Evolutionary conservation across 2,797 vertebrate species (phyloP).

Genomic region (Hypotaenidia philippensis): DNA sequence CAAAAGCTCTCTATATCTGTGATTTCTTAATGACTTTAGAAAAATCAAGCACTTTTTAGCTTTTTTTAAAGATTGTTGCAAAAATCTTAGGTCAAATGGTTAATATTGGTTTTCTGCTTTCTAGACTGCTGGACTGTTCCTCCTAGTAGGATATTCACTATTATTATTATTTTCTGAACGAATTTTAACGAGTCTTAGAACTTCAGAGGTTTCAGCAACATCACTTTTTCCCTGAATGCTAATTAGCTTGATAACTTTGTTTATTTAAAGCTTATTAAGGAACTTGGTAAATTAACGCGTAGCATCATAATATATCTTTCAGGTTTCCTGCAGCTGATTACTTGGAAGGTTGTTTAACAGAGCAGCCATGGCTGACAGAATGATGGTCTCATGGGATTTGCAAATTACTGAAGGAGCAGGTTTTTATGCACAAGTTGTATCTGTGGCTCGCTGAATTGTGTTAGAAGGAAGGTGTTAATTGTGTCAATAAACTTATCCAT

Average conservation of each 20-base stretch:
- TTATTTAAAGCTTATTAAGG: slow-evolving; percentile 61
- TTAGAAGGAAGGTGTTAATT: slow-evolving; percentile 68
- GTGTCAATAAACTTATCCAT: slow-evolving; percentile 57
- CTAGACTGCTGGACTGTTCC: neutral
- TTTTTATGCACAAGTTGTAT: slow-evolving; percentile 43
- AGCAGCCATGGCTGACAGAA: neutral
- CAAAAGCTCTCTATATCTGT: neutral
- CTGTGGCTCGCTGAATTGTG: slow-evolving; percentile 68
- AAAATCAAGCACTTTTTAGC: accelerated
- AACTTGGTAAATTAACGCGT: slow-evolving; percentile 12
- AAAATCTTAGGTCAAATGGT: neutral
- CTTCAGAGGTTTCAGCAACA: neutral
- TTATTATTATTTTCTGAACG: neutral
- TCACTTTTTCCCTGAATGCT: neutral
- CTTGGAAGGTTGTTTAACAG: neutral
- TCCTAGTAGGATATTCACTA: neutral
- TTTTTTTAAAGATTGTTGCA: neutral
- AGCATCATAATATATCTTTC: neutral
- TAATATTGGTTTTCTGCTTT: accelerated
- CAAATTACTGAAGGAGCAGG: slow-evolving; percentile 25
- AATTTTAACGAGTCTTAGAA: neutral
- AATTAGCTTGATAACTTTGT: slow-evolving; percentile 13
- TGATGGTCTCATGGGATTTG: neutral
- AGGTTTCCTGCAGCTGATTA: neutral
- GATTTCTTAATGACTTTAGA: neutral